These are phyloP conservation scores for Cactoblastis cactorum DNA, from an alignment of 2,888 invertebrate species.

Conservation along the genomic window DNA sequence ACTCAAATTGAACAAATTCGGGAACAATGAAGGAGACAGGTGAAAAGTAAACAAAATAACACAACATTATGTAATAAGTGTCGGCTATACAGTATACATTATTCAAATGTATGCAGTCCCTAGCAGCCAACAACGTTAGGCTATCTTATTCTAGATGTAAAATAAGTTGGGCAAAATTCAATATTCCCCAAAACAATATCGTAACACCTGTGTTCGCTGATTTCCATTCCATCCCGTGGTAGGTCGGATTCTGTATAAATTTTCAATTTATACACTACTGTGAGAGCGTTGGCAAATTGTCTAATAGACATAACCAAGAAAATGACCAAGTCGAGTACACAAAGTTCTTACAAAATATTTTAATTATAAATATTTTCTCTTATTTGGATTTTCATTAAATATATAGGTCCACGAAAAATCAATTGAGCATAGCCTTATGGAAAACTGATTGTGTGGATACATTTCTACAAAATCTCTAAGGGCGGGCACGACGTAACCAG, in stretches of 20 bases:
- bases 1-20: too few species aligned
- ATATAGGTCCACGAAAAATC: too few species aligned
- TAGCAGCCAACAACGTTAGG: constrained; percentile 19
- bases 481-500: too few species aligned
- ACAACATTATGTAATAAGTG: constrained; percentile 5
- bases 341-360: too few species aligned
- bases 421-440: too few species aligned
- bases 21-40: too few species aligned
- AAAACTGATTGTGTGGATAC: too few species aligned
- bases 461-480: too few species aligned
- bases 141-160: constrained; percentile 31
- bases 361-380: too few species aligned
- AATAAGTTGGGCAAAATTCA: constrained; percentile 35
- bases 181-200: constrained; percentile 37
- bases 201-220: constrained; percentile 32
- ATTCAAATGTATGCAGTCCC: constrained; percentile 26
- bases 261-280: constrained; percentile 28
- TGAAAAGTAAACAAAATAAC: not conserved
- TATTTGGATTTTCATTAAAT: too few species aligned
- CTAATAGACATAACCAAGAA: not conserved
- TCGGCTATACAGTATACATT: constrained; percentile 14
- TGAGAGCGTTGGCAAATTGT: not conserved
- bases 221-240: constrained; percentile 30
- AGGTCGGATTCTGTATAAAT: constrained; percentile 27
- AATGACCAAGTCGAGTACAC: too few species aligned